Percentiles rank a stretch among this genome's conserved stretches.
These are phyloP conservation scores for Nyctibius grandis DNA, from an alignment of 2,797 vertebrate species.

Conservation along the genomic window DNA sequence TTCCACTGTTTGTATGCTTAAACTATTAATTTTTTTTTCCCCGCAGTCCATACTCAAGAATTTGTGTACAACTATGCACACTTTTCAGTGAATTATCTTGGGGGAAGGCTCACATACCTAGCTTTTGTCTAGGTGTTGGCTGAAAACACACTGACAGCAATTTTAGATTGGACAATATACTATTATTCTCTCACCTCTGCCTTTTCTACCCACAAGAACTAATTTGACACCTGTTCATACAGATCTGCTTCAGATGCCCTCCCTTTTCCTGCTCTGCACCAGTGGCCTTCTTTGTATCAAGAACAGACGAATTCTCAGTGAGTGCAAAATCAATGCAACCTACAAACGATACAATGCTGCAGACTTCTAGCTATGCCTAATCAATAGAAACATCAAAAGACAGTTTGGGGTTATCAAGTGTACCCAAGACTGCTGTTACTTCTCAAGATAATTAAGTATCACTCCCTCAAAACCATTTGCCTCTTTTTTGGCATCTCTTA, in stretches of 20 bases:
- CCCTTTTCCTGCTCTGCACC: not conserved
- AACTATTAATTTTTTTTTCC: not conserved
- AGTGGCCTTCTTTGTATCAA: not conserved
- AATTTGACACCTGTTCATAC: not conserved
- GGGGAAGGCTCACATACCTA: not conserved
- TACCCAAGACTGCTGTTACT: not conserved
- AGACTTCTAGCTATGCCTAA: not conserved
- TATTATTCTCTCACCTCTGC: not conserved
- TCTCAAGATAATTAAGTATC: not conserved
- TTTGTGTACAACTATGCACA: not conserved
- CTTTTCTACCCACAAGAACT: not conserved
- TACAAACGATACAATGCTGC: not conserved
- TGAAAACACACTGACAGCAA: not conserved
- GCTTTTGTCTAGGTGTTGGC: not conserved
- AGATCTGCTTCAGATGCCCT: not conserved
- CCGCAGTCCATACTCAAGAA: not conserved
- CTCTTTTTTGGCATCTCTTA: not conserved
- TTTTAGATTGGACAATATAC: not conserved
- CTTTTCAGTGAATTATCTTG: not conserved
- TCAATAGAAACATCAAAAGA: not conserved
- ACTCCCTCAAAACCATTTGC: not conserved
- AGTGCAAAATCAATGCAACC: not conserved
- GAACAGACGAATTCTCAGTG: not conserved
- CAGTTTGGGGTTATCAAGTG: not conserved
- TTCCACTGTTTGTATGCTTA: accelerated